Base-by-base conservation (phyloP, 2,888 invertebrate genomes). In the Crossocerus cetratus region DNA sequence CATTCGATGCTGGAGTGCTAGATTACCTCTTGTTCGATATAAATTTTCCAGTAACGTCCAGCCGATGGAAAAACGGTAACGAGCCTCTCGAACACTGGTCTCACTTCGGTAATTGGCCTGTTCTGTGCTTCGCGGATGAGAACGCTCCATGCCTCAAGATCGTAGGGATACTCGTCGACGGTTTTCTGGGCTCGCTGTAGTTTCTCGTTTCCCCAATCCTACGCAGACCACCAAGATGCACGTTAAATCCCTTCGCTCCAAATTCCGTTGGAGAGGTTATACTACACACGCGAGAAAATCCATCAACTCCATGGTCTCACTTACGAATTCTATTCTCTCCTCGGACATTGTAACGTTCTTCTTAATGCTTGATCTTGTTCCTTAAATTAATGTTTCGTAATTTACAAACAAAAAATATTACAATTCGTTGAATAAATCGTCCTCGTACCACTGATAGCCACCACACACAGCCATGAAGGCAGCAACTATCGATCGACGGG, bases 41-140 rank as follows among this genome's bases (percentile, higher is more conserved):
- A 99, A 83, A 99, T 97, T 91, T 98, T 98, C 99, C 99, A 99
- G 90, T 97, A 99, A 69, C 98, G 94, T 2, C 99, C 99, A 3
- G 98, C 97, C 44, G 98, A 98, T 0, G 99, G 98, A 88, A 99
- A 99, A 4, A 97, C 97, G 0, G 93, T 91, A 0, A 99, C 96
- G n/a, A 99, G 92, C 83, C 96, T 96, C 90, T 99, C 99, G 88
- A 98, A 99, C 83, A 99, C 93, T 0, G 94, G 92, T 58, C 99
- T 93, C 3, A 98, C 97, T 90, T 98, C 98, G 68, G 96, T 96
- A 60, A 97, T 96, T 74, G 94, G 94, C 77, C 96, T 92, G 0
- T 94, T 94, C 87, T 98, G 98, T 0, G 98, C 96, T 91, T 99
- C 99, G 65, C 99, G 92, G 60, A 99, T 94, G 67, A 99, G 93